Conservation (phyloP, 2,888 invertebrate genomes). For the Sarcophaga caerulescens region DNA sequence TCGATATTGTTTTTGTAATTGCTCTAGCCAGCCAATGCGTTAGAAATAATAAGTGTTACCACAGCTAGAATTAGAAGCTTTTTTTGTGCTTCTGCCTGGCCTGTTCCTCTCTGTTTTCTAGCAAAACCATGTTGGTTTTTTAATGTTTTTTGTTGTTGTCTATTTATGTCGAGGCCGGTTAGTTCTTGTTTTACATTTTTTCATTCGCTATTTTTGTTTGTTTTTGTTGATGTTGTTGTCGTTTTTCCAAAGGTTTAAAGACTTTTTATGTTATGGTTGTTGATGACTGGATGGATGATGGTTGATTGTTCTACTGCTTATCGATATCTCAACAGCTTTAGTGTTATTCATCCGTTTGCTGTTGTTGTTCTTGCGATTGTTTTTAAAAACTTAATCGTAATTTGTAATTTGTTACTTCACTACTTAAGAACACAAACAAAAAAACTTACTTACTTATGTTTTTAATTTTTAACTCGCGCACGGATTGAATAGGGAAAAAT, state of each 20-base stretch:
- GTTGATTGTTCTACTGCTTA: background rate
- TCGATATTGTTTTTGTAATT: conserved; percentile 25
- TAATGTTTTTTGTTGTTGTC: conserved; percentile 62
- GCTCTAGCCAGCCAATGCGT: conserved; percentile 28
- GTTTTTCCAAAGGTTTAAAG: conserved; percentile 48
- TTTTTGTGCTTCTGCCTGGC: conserved; percentile 3
- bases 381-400: conserved; percentile 46
- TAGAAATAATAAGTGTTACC: conserved; percentile 30
- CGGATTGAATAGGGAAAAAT: conserved; percentile 21
- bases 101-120: background rate
- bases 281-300: background rate
- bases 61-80: conserved; percentile 41
- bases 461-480: background rate
- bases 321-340: conserved; percentile 21
- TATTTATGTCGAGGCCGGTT: conserved; percentile 68
- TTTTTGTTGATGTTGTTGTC: conserved; percentile 14
- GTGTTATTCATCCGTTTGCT: conserved; percentile 42
- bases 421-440: background rate
- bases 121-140: background rate
- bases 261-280: conserved; percentile 28
- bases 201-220: conserved; percentile 59
- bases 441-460: background rate
- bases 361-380: conserved; percentile 18
- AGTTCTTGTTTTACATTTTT: conserved; percentile 61
- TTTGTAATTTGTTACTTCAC: conserved; percentile 48